Base-by-base conservation (phyloP, 2,888 invertebrate genomes). In the Agapetus fuscipes region DNA sequence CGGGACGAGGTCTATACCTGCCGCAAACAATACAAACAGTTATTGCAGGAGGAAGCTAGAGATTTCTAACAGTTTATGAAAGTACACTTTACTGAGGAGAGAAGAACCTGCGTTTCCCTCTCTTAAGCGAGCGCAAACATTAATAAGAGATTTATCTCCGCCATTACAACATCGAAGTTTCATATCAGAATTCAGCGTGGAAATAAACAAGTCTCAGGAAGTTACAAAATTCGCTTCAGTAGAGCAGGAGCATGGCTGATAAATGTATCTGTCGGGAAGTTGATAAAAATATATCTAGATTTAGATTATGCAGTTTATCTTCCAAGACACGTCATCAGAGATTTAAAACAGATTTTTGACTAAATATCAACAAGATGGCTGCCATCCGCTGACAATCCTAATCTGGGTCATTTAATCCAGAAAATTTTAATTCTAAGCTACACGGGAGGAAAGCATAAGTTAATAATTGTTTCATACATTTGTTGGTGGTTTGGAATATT, bases 1-100 rank as follows among this genome's bases (percentile, higher is more conserved):
- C 76, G 59, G 72, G 66, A 58, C 76, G 67, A 56, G 74, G 71
- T 58, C 76, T 73, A 62, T 67, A 76, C 68, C 68, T 71, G 20
- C 5, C 4, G n/a, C n/a, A n/a, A n/a, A n/a, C n/a, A n/a, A 7
- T 7, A 24, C 25, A 24, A 24, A 24, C 7, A 24, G 7, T 24
- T 24, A 10, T 29, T 5, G 6, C n/a, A n/a, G n/a, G n/a, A 17
- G 33, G n/a, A 24, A 16, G 14, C 7, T 13, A 31, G 6, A 16
- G 17, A 24, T 14, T 30, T 24, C 12, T 17, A 15, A 26, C 5
- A 13, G 12, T 10, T 5, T 32, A 17, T 27, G 41, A 31, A n/a
- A n/a, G n/a, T n/a, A n/a, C n/a, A n/a, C n/a, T n/a, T n/a, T n/a
- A n/a, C n/a, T n/a, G n/a, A n/a, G n/a, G n/a, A n/a, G n/a, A n/a